Evolutionary conservation across 2,113 vertebrate genomes (phyloP), one percentile per base, ranked within the genome.

Genomic region (Lanius ludovicianus): DNA sequence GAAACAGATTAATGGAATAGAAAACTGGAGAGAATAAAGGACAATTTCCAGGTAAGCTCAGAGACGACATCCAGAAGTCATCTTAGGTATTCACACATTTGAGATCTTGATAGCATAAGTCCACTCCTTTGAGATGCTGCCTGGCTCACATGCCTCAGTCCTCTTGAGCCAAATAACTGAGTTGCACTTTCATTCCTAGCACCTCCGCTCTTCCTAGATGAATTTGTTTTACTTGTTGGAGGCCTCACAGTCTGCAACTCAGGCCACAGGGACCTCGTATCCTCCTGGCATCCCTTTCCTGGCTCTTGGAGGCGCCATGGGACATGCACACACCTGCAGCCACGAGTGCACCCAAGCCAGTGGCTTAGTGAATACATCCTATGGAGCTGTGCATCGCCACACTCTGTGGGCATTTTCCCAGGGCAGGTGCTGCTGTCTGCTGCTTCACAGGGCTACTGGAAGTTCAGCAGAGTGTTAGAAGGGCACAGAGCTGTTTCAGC

Each of bases 251-350:
- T 25, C 57, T 63, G 33, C 33, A 57, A 1, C 5, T 39, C 6
- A 4, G 37, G 37, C 19, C 73, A 39, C 0, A 0, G 56, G 20
- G n/a, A 94, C 6, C 62, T 57, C 10, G 2, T 30, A 27, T 50
- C 59, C 25, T 69, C 17, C 50, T 6, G 2, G 56, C 19, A 55
- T 0, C 22, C 33, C 6, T 39, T 63, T 57, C 21, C 7, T 20
- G 46, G 56, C 30, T 74, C 60, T 41, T 39, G 27, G 41, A 47
- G 1, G 2, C 41, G 53, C 14, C 25, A 4, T 15, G 46, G 55
- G 44, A 82, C 46, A 23, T 59, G 53, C 59, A 41, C 49, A 77
- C 60, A 33, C 9, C 10, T 6, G 6, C 22, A 33, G 15, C n/a
- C 11, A 2, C 6, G 33, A 69, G 13, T 31, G 41, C 30, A n/a